Percentiles rank a stretch among this genome's conserved stretches.
These are phyloP conservation scores for Pelochelys cantorii DNA, from an alignment of 2,797 vertebrate genomes.

Conservation along the genomic window DNA sequence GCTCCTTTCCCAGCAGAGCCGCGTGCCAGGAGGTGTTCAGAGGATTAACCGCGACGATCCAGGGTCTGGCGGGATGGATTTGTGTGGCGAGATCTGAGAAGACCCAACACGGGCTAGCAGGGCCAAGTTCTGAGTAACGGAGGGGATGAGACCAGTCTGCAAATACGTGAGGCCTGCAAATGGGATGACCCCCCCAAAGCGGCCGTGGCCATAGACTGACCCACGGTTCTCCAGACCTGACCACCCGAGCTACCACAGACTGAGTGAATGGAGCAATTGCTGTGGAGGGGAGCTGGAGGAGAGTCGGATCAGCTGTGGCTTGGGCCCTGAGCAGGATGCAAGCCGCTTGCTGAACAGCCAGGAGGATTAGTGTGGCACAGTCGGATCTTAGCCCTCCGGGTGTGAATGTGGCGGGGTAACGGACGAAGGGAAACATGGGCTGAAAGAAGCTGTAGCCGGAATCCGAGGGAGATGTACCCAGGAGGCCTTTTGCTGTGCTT, in stretches of 20 bases:
- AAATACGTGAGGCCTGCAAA: neutral
- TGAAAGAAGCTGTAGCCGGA: neutral
- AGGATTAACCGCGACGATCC: neutral
- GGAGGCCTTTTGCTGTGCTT: neutral
- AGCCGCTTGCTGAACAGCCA: neutral
- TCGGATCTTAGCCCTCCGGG: neutral
- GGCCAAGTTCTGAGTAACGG: conserved; percentile 27
- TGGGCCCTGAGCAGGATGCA: accelerated
- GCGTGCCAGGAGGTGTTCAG: neutral
- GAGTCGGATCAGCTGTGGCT: neutral
- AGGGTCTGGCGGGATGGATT: conserved; percentile 7
- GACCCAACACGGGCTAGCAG: neutral
- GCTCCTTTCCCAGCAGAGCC: conserved; percentile 6
- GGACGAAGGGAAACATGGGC: neutral
- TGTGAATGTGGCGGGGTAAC: neutral
- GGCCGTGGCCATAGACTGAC: neutral
- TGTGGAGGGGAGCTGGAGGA: neutral
- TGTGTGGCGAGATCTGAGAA: neutral
- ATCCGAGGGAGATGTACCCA: neutral
- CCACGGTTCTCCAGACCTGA: neutral
- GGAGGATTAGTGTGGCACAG: neutral
- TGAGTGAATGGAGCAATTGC: neutral
- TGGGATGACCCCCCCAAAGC: neutral
- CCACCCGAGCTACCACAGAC: neutral
- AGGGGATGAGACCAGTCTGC: neutral